Evolutionary conservation across 2,797 vertebrate genomes (phyloP).

Genomic region (Lerista edwardsae): DNA sequence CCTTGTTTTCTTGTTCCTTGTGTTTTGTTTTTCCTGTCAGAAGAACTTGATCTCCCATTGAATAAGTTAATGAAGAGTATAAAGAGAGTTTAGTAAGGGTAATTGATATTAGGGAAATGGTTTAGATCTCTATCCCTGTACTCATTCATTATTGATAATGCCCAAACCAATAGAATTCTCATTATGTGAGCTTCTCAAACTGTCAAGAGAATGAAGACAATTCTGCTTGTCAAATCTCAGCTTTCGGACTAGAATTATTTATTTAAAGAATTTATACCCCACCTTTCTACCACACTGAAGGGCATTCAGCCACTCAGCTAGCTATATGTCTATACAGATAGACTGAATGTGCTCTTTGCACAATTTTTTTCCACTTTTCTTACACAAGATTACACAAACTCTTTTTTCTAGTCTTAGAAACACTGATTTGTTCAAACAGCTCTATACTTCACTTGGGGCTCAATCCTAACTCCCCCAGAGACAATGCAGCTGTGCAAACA

Average conservation of each 20-base stretch:
- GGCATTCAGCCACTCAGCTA: background rate
- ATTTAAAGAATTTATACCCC: too few relatives aligned
- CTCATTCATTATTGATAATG: constrained; percentile 43
- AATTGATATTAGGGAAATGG: background rate
- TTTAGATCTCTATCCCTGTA: constrained; percentile 45
- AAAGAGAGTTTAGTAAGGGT: constrained; percentile 36
- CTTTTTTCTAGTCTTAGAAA: constrained; percentile 26
- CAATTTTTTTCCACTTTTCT: constrained; percentile 23
- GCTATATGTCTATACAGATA: constrained; percentile 7
- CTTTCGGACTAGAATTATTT: constrained; percentile 32
- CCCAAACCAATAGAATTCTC: constrained; percentile 28
- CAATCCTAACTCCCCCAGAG: background rate
- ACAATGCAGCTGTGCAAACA: too few relatives aligned
- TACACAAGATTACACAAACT: constrained; percentile 13
- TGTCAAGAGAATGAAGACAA: constrained; percentile 41
- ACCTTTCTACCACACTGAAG: too few relatives aligned
- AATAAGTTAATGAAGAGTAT: constrained; percentile 50
- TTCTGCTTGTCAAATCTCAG: constrained; percentile 43
- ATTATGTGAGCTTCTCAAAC: constrained; percentile 34
- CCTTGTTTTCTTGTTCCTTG: constrained; percentile 52
- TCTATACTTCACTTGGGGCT: background rate
- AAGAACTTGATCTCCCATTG: constrained; percentile 52
- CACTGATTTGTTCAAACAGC: background rate
- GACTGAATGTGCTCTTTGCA: background rate
- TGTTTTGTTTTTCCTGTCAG: constrained; percentile 56